These are phyloP conservation scores for Hiodon tergisus DNA, from an alignment of 2,113 vertebrate species.

Conservation along the genomic window DNA sequence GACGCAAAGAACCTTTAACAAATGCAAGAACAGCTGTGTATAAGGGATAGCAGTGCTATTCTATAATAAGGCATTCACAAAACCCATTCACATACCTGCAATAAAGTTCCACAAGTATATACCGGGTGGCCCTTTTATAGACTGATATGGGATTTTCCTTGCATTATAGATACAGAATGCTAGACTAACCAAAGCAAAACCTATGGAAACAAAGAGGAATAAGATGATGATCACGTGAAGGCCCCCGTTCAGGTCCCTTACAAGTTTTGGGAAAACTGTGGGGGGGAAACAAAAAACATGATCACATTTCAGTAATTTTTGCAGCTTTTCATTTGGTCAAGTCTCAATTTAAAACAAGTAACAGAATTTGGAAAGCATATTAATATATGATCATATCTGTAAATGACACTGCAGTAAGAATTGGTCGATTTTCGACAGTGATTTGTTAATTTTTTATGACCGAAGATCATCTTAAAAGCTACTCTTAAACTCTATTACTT, in stretches of 20 bases:
- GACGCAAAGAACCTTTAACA: no score
- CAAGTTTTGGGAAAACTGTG: constrained; percentile 87
- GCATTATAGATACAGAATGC: constrained; percentile 88
- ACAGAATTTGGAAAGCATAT: not conserved
- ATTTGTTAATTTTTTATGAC: no score
- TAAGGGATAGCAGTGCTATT: not conserved
- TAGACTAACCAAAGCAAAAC: constrained; percentile 80
- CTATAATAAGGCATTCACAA: not conserved
- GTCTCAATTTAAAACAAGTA: not conserved
- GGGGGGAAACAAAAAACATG: constrained; percentile 23
- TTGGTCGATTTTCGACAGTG: no score
- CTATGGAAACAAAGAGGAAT: constrained; percentile 77
- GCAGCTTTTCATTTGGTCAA: not conserved
- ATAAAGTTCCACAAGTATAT: constrained; percentile 90
- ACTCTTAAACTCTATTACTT: not conserved
- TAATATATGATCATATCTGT: no score
- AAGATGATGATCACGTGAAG: constrained; percentile 83
- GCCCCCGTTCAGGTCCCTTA: constrained; percentile 73
- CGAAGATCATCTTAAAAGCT: not conserved
- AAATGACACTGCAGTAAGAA: no score
- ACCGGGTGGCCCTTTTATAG: constrained; percentile 86
- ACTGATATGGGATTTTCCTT: constrained; percentile 84
- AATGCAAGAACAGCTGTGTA: no score
- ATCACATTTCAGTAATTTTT: not conserved
- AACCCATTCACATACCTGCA: constrained; percentile 63